Conservation (phyloP, 1,140 invertebrate genomes). For the Drosophila erecta region DNA sequence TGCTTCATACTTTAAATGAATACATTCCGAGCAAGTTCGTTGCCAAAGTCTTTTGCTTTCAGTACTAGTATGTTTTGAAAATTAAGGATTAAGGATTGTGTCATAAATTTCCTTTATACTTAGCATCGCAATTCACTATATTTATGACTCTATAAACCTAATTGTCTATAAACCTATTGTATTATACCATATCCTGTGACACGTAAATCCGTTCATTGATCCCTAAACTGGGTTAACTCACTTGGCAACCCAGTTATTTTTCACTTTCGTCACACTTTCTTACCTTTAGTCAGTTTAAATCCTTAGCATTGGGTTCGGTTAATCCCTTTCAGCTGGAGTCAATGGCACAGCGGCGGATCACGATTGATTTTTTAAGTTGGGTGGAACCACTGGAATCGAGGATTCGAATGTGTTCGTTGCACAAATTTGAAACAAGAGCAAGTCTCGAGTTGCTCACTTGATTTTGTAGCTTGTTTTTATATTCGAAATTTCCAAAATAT, state of each 20-base stretch:
- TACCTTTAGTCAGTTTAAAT: conserved; percentile 64
- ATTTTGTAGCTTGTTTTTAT: conserved; percentile 33
- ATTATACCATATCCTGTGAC: neutral
- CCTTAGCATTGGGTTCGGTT: conserved; percentile 44
- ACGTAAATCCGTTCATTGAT: conserved; percentile 5
- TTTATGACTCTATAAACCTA: neutral
- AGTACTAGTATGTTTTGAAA: too few relatives aligned
- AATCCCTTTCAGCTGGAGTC: conserved; percentile 51
- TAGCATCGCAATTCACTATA: too few relatives aligned
- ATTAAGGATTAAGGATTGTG: too few relatives aligned
- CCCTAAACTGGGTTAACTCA: neutral
- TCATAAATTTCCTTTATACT: too few relatives aligned
- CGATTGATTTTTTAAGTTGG: conserved; percentile 9
- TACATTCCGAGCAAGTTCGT: conserved; percentile 41
- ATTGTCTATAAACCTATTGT: neutral
- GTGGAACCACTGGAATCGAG: conserved; percentile 16
- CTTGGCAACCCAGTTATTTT: neutral
- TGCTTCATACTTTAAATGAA: neutral
- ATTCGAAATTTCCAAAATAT: conserved; percentile 3
- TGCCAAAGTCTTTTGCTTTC: conserved; percentile 63
- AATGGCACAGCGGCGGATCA: conserved; percentile 65
- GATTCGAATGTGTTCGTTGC: conserved; percentile 54
- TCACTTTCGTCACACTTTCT: conserved; percentile 16
- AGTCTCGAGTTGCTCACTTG: conserved; percentile 46
- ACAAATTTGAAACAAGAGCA: conserved; percentile 60